A percentile compares a stretch with the other conserved stretches of the same genome.
Conservation (phyloP, 2,797 vertebrate genomes). For the Scolopax rusticola region DNA sequence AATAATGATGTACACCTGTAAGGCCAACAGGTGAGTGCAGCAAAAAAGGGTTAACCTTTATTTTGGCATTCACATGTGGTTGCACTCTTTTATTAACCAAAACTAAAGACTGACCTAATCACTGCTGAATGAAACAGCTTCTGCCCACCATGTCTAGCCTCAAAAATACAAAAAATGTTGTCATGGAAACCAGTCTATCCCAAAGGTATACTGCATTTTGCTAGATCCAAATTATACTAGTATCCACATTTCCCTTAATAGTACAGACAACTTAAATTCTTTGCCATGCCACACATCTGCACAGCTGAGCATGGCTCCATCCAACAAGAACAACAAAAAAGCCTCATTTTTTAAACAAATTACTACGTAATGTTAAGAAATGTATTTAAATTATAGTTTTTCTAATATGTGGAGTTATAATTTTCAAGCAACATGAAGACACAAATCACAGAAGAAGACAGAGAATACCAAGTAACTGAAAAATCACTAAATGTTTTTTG, state of each 20-base stretch:
- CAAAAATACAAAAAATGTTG: conserved; percentile 73
- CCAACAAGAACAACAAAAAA: not conserved
- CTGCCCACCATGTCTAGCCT: conserved; percentile 57
- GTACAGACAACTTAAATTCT: not conserved
- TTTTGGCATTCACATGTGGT: not conserved
- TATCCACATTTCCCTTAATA: not conserved
- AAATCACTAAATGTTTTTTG: not conserved
- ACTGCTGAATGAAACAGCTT: conserved; percentile 42
- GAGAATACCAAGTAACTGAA: not conserved
- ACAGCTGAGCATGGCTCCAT: not conserved
- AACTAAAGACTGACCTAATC: conserved; percentile 35
- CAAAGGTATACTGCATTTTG: conserved; percentile 60
- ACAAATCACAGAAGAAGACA: not conserved
- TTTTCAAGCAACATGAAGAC: not conserved
- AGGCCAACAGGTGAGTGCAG: not conserved
- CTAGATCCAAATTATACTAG: not conserved
- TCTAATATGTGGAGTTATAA: not conserved
- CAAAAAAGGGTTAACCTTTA: not conserved
- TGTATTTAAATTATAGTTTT: not conserved
- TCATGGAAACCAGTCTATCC: conserved; percentile 76
- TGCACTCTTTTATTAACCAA: not conserved
- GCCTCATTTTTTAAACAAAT: not conserved
- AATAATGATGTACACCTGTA: not conserved
- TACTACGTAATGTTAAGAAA: not conserved
- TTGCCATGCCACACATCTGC: not conserved